Conservation (phyloP, 2,888 invertebrate species). For the Drosophila mettleri region DNA sequence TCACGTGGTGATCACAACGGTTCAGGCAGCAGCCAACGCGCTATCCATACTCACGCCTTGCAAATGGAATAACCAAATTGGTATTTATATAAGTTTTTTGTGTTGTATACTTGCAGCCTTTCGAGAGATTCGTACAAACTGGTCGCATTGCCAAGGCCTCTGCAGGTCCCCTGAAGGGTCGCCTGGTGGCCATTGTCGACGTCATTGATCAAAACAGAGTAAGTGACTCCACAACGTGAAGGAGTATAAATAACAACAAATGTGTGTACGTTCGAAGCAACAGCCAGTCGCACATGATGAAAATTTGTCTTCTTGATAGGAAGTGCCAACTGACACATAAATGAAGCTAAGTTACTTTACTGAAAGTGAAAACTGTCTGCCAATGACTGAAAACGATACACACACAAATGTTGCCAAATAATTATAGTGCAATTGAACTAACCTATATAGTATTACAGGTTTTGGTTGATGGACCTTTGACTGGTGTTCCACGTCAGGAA, state of each 20-base stretch:
- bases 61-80: slow-evolving; percentile 11
- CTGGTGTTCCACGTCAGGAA: slow-evolving; percentile 91
- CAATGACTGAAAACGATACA: slow-evolving; percentile 4
- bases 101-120: slow-evolving; percentile 87
- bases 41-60: slow-evolving; percentile 6
- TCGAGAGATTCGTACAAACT: slow-evolving; percentile 97
- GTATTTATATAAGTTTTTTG: slow-evolving; percentile 20
- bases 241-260: slow-evolving; percentile 7
- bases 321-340: slow-evolving; percentile 90
- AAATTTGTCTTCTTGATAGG: slow-evolving; percentile 88
- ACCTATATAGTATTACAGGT: slow-evolving; percentile 87
- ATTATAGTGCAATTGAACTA: not conserved
- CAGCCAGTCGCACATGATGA: slow-evolving; percentile 84
- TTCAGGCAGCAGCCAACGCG: slow-evolving; percentile 26
- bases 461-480: slow-evolving; percentile 96
- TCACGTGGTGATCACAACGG: slow-evolving; percentile 53
- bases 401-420: slow-evolving; percentile 25
- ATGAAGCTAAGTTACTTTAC: slow-evolving; percentile 86
- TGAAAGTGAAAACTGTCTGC: slow-evolving; percentile 47
- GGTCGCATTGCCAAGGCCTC: slow-evolving; percentile 98
- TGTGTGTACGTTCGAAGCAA: slow-evolving; percentile 11
- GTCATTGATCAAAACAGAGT: slow-evolving; percentile 98
- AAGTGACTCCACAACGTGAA: slow-evolving; percentile 76
- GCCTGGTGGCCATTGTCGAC: slow-evolving; percentile 97
- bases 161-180: slow-evolving; percentile 95